phyloP scores from a whole-genome alignment of 1,140 invertebrate genomes.

The Rhynchophorus ferrugineus region DNA sequence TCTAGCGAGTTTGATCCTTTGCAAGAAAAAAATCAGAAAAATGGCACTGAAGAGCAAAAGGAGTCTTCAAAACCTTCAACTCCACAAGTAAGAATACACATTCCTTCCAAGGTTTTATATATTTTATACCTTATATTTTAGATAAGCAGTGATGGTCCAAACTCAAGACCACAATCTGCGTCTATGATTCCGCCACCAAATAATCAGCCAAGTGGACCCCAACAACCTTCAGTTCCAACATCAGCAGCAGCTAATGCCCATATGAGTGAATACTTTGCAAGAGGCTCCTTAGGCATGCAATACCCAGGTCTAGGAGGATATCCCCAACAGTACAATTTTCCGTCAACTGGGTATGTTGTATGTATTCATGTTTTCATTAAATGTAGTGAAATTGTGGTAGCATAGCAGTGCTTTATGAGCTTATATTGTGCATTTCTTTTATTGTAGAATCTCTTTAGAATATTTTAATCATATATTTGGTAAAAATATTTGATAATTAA shows the following conservation, averaged over 20 bases:
- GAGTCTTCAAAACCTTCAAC: conserved; percentile 29
- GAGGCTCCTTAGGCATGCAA: conserved; percentile 26
- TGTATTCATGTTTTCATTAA: conserved; percentile 19
- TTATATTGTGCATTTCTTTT: too few relatives aligned
- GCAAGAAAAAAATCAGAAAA: conserved; percentile 35
- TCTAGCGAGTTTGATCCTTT: conserved; percentile 41
- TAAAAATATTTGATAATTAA: too few relatives aligned
- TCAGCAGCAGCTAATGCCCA: conserved; percentile 15
- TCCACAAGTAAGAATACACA: conserved; percentile 18
- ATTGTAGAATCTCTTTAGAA: too few relatives aligned
- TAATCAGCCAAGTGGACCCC: not conserved
- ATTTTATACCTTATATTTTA: not conserved
- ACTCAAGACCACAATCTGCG: conserved; percentile 26
- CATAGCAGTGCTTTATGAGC: not conserved
- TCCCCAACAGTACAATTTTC: conserved; percentile 31
- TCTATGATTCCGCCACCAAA: conserved; percentile 16
- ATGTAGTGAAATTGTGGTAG: conserved; percentile 6
- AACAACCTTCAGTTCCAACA: conserved; percentile 2
- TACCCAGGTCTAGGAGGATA: conserved; percentile 28
- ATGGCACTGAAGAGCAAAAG: conserved; percentile 28
- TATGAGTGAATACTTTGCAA: conserved; percentile 31
- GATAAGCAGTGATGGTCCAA: conserved; percentile 23
- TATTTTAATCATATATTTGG: too few relatives aligned
- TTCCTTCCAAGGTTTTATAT: not conserved
- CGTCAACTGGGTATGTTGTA: conserved; percentile 26